Base-by-base conservation (phyloP, 2,797 vertebrate genomes). In the Notoglanidium macrostoma region DNA sequence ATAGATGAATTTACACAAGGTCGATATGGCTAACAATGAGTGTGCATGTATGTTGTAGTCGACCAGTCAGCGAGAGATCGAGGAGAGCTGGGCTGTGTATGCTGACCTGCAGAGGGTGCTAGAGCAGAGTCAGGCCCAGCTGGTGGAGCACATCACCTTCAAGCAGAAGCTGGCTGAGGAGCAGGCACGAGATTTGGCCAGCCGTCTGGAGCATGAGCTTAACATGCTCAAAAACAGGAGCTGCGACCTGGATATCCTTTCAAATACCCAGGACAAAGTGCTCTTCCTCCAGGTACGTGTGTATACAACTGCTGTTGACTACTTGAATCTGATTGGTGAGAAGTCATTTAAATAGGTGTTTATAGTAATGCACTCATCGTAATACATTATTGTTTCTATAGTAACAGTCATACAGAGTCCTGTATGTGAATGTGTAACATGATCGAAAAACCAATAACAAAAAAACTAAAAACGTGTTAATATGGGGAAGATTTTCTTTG, bases 31-130 rank as follows among this genome's bases (percentile, higher is more conserved):
- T 67, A 26, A 46, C 0, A 2, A 51, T 51, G 40, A 40, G 40
- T 76, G n/a, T 83, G 67, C 21, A 23, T 83, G 44, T 67, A 12
- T 82, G 72, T 15, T 77, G 49, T 91, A 96, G 95, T 85, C 91
- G 86, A 92, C 91, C 15, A 89, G 94, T 78, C 95, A 96, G 94
- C 94, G 84, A 86, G 96, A 96, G 91, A 54, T 96, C 85, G 95
- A 96, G 93, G 96, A 96, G 63, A 96, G 95, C 93, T 96, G 96
- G 96, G 92, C 93, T 90, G 94, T 96, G 63, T 96, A 95, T 0
- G 95, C 94, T 0, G 95, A 96, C 89, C 94, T 96, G 90, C 96
- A 96, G 92, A 93, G 90, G 0, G 79, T 95, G 90, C 90, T 96
- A 92, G 96, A 96, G 93, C 94, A 96, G 90, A 95, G 95, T 57